These are phyloP conservation scores for Chelon auratus DNA, from an alignment of 2,797 vertebrate species.

Conservation along the genomic window DNA sequence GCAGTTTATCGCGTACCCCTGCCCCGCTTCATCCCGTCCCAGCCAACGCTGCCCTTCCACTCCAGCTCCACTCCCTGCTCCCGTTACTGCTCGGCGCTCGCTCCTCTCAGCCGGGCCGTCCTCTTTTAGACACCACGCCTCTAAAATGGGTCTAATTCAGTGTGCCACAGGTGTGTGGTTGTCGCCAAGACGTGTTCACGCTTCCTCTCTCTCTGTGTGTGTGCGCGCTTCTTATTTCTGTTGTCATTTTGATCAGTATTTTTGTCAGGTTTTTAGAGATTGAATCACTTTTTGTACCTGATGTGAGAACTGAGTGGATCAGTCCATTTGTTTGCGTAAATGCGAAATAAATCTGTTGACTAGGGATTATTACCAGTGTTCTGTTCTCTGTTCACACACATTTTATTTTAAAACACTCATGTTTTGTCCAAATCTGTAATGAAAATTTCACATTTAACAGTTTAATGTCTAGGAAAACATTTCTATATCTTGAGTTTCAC, in stretches of 20 bases:
- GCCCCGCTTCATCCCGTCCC: constrained; percentile 44
- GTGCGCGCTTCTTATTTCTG: constrained; percentile 11
- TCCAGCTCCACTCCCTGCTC: constrained; percentile 57
- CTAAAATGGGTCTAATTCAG: constrained; percentile 63
- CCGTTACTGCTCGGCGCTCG: constrained; percentile 24
- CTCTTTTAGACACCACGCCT: constrained; percentile 46
- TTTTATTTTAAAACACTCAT: constrained; percentile 17
- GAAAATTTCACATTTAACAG: constrained; percentile 46
- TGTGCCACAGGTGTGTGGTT: constrained; percentile 85
- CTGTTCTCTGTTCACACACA: constrained; percentile 37
- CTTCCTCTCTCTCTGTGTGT: neutral
- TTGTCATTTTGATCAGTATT: constrained; percentile 32
- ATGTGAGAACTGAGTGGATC: constrained; percentile 25
- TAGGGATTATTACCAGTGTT: constrained; percentile 17
- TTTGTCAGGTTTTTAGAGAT: constrained; percentile 39
- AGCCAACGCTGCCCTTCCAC: constrained; percentile 50
- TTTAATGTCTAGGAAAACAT: no score
- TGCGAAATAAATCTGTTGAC: constrained; percentile 41
- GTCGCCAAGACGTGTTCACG: constrained; percentile 22
- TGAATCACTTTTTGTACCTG: constrained; percentile 48
- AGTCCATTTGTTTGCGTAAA: constrained; percentile 35
- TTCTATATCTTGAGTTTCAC: no score
- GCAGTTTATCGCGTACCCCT: constrained; percentile 68
- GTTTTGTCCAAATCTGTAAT: constrained; percentile 61
- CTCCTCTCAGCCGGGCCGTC: constrained; percentile 28